Base-by-base conservation (phyloP, 2,888 invertebrate genomes). In the Parapristionchus giblindavisi region DNA sequence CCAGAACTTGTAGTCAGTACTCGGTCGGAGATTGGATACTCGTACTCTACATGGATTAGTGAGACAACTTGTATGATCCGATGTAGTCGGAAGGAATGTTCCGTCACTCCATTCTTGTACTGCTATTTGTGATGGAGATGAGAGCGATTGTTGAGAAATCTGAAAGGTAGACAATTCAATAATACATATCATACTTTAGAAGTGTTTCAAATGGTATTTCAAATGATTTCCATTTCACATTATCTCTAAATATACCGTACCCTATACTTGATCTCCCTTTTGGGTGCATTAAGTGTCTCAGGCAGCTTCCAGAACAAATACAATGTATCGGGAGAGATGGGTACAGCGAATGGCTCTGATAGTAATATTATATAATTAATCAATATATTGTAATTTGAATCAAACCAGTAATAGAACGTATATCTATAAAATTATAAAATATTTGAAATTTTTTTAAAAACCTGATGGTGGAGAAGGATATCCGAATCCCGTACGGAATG, bases 1-100 rank as follows among this genome's bases (percentile, higher is more conserved):
- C 85, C 85, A 87, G 78, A 87, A 87, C 36, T 85, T 85, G 78
- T 87, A 87, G 54, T 85, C 85, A 6, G 81, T 83, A 17, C 84
- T 82, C 24, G 87, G 82, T 14, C 87, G 79, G 11, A 87, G 78
- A 75, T 87, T 87, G 3, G 84, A 77, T 3, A 87, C 81, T 72
- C 84, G 84, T 6, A 85, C 86, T 70, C 83, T 83, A 74, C 87
- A 87, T 1, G 87, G 87, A 75, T 81, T 83, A 29, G 79, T 78
- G 1, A 81, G 70, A 75, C 87, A 87, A 4, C 82, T 66, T 4
- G 86, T 82, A 3, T 83, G 77, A 48, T 87, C 87, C 0, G 82
- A 78, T 6, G 79, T 75, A 14, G 78, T 75, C 1, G 75, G 58
- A 17, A 76, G 60, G 60, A 75, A 79, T 17, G 72, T 65, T 29